These are phyloP conservation scores for Phycodurus eques DNA, from an alignment of 2,113 vertebrate genomes.

Conservation along the genomic window DNA sequence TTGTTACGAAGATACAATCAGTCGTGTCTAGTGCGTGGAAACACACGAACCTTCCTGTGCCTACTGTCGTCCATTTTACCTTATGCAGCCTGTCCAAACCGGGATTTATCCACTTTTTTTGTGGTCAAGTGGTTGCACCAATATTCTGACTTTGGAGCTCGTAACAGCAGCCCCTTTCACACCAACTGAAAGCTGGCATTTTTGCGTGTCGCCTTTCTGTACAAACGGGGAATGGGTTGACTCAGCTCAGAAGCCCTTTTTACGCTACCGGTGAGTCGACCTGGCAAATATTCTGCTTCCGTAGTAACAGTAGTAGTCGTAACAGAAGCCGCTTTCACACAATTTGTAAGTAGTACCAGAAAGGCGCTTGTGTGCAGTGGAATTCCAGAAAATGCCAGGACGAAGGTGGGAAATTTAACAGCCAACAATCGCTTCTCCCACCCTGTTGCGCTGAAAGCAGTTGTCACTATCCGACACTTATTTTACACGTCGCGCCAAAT, in stretches of 20 bases:
- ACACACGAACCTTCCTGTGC: slow-evolving; percentile 62
- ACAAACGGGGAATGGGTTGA: background rate
- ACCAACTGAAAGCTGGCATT: background rate
- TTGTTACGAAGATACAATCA: slow-evolving; percentile 55
- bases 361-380: too few species aligned
- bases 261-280: background rate
- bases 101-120: background rate
- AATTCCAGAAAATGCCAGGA: too few species aligned
- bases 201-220: background rate
- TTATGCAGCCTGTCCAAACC: background rate
- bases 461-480: too few species aligned
- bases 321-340: background rate
- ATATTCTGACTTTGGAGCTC: background rate
- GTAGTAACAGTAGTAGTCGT: background rate
- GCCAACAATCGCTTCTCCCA: too few species aligned
- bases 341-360: too few species aligned
- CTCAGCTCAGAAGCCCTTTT: background rate
- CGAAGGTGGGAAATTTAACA: too few species aligned
- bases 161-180: background rate
- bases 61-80: slow-evolving; percentile 47
- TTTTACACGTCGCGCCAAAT: too few species aligned
- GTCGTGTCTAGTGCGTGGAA: slow-evolving; percentile 46
- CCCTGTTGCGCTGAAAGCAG: too few species aligned
- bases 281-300: background rate
- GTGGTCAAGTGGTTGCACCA: background rate